Evolutionary conservation across 2,888 invertebrate species (phyloP), one percentile per base, ranked within the genome.

Genomic region (Papilio elwesi): DNA sequence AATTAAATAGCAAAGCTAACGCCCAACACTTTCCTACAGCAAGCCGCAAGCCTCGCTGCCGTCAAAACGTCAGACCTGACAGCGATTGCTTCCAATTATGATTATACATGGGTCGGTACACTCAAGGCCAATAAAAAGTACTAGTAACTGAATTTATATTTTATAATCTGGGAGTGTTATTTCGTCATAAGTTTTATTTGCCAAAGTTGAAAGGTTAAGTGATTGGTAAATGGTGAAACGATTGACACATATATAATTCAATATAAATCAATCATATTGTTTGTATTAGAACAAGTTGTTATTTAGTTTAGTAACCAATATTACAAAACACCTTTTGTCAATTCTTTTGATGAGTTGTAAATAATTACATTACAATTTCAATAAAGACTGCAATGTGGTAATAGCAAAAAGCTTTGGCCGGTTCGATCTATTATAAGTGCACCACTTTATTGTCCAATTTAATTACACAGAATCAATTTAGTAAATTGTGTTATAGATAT

Each of bases 61-160:
- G 68, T 69, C 73, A 64, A 65, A 59, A 65, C 55, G 73, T 73
- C 73, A 69, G 16, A 71, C 15, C 15, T 73, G 73, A 73, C 73
- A 73, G 73, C 73, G 68, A 69, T 69, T 66, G 69, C 73, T 69
- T 66, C 73, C 73, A 73, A 73, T 73, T 69, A 73, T 16, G n/a
- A 59, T 38, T 38, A 38, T 48, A 47, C 69, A 69, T 52, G 36
- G 48, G 51, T 36, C 48, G 48, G 43, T 63, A 52, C 73, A 73
- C 65, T 65, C 48, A 64, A 68, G 55, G 69, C 55, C 68, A 55
- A 59, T 38, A 53, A 63, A 47, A 65, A 36, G 59, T 73, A 51
- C 53, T 10, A 59, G 53, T 26, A 65, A 47, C n/a, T 13, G 11
- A 59, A 43, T 73, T 52, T 59, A 65, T 69, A 47, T 68, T 72